Conservation (phyloP, 2,113 vertebrate species). For the Sylvicapra grimmia region DNA sequence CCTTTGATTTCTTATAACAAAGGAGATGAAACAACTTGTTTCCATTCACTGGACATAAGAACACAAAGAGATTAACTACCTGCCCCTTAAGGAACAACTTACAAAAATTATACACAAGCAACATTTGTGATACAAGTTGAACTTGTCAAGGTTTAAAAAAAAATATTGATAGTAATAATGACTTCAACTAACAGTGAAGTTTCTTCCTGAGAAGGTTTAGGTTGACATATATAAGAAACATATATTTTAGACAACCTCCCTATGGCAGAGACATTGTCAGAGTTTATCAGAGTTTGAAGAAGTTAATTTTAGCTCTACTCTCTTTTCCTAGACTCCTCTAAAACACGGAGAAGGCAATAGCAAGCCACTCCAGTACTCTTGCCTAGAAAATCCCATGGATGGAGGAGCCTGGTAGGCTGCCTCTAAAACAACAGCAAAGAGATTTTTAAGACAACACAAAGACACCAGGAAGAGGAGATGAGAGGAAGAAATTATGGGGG, state of each 20-base stretch:
- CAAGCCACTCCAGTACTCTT: too few species aligned
- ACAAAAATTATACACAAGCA: not conserved
- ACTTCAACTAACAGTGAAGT: not conserved
- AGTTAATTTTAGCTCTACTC: constrained; percentile 25
- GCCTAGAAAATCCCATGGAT: too few species aligned
- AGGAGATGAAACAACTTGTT: not conserved
- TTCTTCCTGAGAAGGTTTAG: not conserved
- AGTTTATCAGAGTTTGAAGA: not conserved
- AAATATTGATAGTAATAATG: not conserved
- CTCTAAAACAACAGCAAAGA: not conserved
- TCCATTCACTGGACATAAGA: not conserved
- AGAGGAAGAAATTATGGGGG: not conserved
- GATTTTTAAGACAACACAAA: not conserved
- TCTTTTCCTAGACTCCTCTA: not conserved
- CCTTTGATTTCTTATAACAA: not conserved
- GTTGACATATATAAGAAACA: not conserved
- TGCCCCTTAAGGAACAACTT: not conserved
- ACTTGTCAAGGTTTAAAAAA: not conserved
- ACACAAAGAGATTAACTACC: not conserved
- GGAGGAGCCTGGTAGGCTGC: too few species aligned
- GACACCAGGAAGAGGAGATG: not conserved
- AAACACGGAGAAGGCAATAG: too few species aligned
- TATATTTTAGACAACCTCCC: not conserved
- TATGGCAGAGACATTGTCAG: not conserved
- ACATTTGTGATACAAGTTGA: not conserved